Percentiles rank a stretch among this genome's conserved stretches.
phyloP scores from a whole-genome alignment of 64 coral and sea anemone species.

The Stichodactyla helianthus region DNA sequence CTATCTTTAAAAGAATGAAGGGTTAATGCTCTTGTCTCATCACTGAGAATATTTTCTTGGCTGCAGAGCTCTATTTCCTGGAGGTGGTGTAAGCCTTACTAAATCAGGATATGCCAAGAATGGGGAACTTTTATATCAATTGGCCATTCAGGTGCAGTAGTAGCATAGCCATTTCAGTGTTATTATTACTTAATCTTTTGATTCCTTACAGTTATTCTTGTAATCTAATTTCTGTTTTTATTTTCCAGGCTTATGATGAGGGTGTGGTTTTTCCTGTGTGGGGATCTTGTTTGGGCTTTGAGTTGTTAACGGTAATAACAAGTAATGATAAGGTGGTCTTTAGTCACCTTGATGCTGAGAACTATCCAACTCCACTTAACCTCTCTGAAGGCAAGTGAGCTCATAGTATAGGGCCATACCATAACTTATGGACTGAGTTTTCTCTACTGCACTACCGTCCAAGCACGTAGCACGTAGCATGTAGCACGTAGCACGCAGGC shows the following conservation, averaged over 20 bases:
- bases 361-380: conserved; percentile 67
- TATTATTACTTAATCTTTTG: neutral
- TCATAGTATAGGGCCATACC: no score
- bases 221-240: neutral
- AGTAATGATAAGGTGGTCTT: conserved; percentile 37
- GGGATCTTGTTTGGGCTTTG: conserved; percentile 80
- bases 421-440: no score
- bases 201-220: neutral
- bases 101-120: conserved; percentile 50
- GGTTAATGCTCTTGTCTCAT: no score
- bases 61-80: conserved; percentile 69
- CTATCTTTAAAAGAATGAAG: neutral
- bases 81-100: conserved; percentile 57
- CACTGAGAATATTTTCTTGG: neutral
- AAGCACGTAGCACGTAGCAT: no score
- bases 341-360: conserved; percentile 47
- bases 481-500: no score
- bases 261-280: conserved; percentile 76
- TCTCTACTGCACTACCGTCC: no score
- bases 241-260: conserved; percentile 45
- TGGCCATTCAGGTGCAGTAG: conserved; percentile 48
- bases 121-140: conserved; percentile 64
- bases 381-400: conserved; percentile 40
- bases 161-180: no score
- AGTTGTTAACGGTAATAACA: conserved; percentile 54